Evolutionary conservation across 1,140 invertebrate species (phyloP).

Genomic region (Bombus huntii): DNA sequence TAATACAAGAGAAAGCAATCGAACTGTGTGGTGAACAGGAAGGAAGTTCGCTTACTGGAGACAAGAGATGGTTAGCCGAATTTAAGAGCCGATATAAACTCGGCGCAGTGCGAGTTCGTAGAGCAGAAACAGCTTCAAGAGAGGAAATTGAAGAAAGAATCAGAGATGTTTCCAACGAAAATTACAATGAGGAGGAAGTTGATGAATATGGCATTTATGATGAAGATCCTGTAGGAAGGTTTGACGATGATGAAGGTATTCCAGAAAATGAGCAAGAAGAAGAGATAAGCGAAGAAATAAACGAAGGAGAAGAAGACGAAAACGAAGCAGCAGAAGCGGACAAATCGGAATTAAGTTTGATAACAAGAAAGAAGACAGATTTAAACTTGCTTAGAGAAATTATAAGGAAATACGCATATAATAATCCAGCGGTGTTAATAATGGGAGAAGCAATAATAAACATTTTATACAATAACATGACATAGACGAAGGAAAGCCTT

Average conservation of each 20-base stretch:
- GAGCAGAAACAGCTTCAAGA: accelerated
- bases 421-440: not conserved
- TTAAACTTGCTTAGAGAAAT: not conserved
- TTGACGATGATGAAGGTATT: not conserved
- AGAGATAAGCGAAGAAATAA: too few species aligned
- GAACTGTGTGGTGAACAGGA: not conserved
- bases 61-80: too few species aligned
- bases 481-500: not conserved
- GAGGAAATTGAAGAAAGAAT: accelerated
- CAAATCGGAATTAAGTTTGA: not conserved
- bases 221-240: accelerated
- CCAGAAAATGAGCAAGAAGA: not conserved
- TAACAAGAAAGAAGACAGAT: not conserved
- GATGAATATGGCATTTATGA: accelerated
- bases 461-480: not conserved
- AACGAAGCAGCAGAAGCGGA: not conserved
- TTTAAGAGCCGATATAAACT: too few species aligned
- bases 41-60: not conserved
- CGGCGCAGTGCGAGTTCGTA: accelerated
- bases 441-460: not conserved
- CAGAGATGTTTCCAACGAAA: too few species aligned
- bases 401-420: not conserved
- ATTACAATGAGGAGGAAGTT: accelerated
- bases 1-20: not conserved
- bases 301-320: not conserved